phyloP scores from a whole-genome alignment of 2,113 vertebrate species.

The Hystrix cristata region DNA sequence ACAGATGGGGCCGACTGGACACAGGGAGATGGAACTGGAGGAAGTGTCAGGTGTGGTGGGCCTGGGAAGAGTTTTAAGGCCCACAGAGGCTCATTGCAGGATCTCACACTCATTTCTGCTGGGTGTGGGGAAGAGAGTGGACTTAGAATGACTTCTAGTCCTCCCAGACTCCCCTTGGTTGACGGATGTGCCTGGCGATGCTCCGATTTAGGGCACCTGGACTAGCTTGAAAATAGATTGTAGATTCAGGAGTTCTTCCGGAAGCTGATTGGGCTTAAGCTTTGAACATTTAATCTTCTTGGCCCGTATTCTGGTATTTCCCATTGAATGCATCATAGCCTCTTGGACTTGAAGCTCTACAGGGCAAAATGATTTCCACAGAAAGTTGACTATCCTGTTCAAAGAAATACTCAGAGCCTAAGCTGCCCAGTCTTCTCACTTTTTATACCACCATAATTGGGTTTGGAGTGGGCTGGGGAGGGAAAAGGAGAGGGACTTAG shows the following conservation, averaged over 20 bases:
- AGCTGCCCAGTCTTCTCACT: neutral
- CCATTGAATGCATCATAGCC: neutral
- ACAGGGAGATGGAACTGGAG: neutral
- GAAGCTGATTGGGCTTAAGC: neutral
- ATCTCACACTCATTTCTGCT: neutral
- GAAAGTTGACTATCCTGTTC: neutral
- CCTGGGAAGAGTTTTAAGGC: neutral
- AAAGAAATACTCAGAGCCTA: neutral
- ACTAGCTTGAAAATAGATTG: neutral
- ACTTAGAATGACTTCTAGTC: neutral
- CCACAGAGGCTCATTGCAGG: neutral
- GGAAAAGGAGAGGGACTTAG: neutral
- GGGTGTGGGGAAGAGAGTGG: neutral
- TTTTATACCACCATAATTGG: neutral
- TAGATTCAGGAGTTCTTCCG: neutral
- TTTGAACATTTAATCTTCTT: neutral
- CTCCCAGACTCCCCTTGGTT: neutral
- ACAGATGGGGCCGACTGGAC: accelerated
- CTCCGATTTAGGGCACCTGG: neutral
- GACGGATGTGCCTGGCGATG: neutral
- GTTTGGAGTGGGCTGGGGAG: neutral
- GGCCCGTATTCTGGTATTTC: neutral
- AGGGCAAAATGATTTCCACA: neutral
- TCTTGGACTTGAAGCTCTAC: neutral
- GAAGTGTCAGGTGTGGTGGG: neutral